Evolutionary conservation across 1,140 invertebrate species (phyloP), one percentile per base, ranked within the genome.

Genomic region (Zaprionus taronus): DNA sequence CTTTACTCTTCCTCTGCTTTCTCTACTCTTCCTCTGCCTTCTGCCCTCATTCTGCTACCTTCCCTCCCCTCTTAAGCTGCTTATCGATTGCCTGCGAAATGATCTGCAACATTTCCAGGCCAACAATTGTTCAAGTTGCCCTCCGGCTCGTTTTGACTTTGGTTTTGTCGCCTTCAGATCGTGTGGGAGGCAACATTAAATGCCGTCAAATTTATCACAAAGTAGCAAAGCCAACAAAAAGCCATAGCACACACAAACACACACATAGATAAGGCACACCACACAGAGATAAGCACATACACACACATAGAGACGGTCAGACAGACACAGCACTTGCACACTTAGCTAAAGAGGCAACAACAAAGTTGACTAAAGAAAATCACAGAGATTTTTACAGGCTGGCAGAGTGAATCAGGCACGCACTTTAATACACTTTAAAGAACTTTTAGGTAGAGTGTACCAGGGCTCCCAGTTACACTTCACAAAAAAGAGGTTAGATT

Each of bases 131-230:
- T 41, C 41, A 28, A 49, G 38, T 26, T 28, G 31, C 41, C n/a
- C 3, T 4, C 47, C 4, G 47, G 44, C 17, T 34, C 3, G 15
- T 2, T 51, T 47, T 47, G 64, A 47, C 2, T 41, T n/a, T 41
- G 63, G 26, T 61, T 56, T 44, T 65, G 41, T 56, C 28, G 31
- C 64, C 67, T 75, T 9, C 38, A 41, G 74, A 89, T 89, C 81
- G 69, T 72, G 64, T 87, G 84, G 84, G 47, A 51, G 70, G 74
- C 81, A 72, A 38, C 84, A 87, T 89, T 79, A 79, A 87, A 84
- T 84, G 68, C 49, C 51, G 26, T 44, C 67, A 81, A 84, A 87
- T 87, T 84, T 79, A 89, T 87, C 78, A 89, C 81, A 84, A 84
- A 89, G 78, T 73, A 68, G 77, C 73, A 66, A 65, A 74, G 53